phyloP scores from a whole-genome alignment of 23 tunicate species.

The Ascidia mentula region DNA sequence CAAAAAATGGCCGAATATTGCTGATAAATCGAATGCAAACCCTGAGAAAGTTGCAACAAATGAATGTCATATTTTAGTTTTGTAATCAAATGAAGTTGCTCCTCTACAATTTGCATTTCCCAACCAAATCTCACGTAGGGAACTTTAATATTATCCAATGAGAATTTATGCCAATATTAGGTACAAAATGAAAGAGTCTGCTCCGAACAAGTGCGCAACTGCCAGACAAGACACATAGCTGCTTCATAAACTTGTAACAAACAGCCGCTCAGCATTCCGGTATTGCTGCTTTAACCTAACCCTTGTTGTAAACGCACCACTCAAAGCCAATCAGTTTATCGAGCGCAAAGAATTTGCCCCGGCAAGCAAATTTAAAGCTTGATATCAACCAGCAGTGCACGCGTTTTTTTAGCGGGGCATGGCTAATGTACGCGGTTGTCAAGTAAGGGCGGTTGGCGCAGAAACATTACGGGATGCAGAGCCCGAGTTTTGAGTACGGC shows the following conservation, averaged over 20 bases:
- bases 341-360: background rate
- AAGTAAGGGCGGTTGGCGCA: background rate
- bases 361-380: background rate
- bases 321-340: background rate
- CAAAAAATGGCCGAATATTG: no score
- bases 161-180: no score
- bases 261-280: background rate
- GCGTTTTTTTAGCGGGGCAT: background rate
- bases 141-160: no score
- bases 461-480: background rate
- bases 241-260: background rate
- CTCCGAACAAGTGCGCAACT: no score
- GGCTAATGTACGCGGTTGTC: constrained; percentile 1
- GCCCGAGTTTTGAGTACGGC: background rate
- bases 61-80: no score
- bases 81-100: no score
- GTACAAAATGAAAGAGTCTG: no score
- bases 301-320: background rate
- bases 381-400: constrained; percentile 4
- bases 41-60: no score
- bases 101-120: no score
- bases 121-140: no score
- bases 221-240: background rate
- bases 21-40: no score
- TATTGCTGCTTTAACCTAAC: no score